Evolutionary conservation across 2,888 invertebrate genomes (phyloP).

Genomic region (Platypus cylindrus): DNA sequence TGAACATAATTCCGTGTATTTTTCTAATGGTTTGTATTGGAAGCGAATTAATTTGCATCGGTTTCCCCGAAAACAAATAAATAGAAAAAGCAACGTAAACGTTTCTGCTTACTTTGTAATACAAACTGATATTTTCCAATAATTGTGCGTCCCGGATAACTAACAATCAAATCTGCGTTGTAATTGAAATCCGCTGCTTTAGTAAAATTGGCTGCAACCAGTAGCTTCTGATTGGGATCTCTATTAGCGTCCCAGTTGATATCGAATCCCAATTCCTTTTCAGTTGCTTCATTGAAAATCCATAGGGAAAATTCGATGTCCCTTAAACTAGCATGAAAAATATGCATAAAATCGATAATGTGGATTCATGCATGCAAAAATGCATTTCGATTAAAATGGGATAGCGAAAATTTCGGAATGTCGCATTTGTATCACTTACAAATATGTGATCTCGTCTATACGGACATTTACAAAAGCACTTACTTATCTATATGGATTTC

Average conservation of each 20-base stretch:
- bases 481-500: constrained; percentile 70
- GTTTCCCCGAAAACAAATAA: no score
- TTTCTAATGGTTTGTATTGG: no score
- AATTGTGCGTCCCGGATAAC: constrained; percentile 64
- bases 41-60: no score
- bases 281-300: constrained; percentile 43
- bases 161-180: constrained; percentile 48
- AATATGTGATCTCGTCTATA: neutral
- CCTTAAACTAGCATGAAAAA: constrained; percentile 49
- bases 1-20: no score
- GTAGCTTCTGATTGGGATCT: constrained; percentile 62
- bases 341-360: neutral
- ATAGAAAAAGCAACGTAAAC: no score
- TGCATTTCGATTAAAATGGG: neutral
- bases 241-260: constrained; percentile 80
- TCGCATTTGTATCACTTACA: neutral
- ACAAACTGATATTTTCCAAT: constrained; percentile 53
- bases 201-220: constrained; percentile 47
- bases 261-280: constrained; percentile 56
- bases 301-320: constrained; percentile 60
- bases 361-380: neutral
- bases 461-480: constrained; percentile 27
- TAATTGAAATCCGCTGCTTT: constrained; percentile 48
- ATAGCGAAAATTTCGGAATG: neutral
- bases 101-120: constrained; percentile 35